Evolutionary conservation across 2,888 invertebrate species (phyloP).

Genomic region (Lysandra bellargus): DNA sequence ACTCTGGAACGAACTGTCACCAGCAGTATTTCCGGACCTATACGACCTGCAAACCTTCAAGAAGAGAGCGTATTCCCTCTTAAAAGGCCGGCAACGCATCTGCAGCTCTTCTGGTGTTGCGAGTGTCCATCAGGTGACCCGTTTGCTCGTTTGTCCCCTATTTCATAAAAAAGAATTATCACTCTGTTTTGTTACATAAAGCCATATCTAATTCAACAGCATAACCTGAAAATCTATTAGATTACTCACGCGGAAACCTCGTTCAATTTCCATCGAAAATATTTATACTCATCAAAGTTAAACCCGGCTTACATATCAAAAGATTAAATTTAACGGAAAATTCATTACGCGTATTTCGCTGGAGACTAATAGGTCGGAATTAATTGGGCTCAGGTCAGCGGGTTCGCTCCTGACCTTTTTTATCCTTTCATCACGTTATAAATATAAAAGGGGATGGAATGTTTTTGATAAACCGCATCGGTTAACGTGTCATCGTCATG

Average conservation of each 20-base stretch:
- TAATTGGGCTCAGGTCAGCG: conserved; percentile 36
- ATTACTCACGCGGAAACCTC: background rate
- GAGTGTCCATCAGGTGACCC: no score
- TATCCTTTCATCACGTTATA: conserved; percentile 9
- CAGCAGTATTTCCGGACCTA: no score
- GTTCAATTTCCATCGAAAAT: conserved; percentile 15
- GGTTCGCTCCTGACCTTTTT: background rate
- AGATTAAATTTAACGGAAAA: conserved; percentile 20
- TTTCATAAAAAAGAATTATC: no score
- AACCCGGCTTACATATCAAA: conserved; percentile 15
- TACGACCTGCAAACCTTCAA: no score
- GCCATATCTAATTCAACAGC: no score
- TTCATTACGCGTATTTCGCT: conserved; percentile 8
- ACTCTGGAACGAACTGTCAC: no score
- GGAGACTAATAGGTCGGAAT: conserved; percentile 42
- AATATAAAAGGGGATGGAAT: conserved; percentile 15
- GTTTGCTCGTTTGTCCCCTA: no score
- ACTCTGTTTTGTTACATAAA: no score
- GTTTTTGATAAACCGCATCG: conserved; percentile 4
- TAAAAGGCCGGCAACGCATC: no score
- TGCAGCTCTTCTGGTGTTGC: no score
- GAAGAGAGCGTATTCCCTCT: no score
- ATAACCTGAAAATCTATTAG: no score
- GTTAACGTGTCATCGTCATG: background rate
- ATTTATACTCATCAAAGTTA: conserved; percentile 17